These are phyloP conservation scores for Strigamia transsilvanica DNA, from an alignment of 2,888 invertebrate genomes.

Conservation along the genomic window DNA sequence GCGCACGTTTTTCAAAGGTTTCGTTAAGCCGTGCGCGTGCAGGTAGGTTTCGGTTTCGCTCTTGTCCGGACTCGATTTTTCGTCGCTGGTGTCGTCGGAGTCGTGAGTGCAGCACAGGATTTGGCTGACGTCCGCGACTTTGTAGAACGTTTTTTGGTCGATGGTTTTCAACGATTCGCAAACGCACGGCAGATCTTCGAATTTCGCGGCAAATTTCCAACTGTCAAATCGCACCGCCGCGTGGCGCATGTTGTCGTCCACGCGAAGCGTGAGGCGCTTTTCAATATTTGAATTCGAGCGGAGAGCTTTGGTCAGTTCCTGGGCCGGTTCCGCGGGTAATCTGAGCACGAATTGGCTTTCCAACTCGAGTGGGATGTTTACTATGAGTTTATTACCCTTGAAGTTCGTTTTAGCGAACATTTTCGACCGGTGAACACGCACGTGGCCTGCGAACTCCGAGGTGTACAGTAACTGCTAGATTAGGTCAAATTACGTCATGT, in stretches of 20 bases:
- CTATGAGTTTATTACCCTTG: conserved; percentile 15
- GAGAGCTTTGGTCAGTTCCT: conserved; percentile 72
- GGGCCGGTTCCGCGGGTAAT: conserved; percentile 83
- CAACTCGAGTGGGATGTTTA: conserved; percentile 70
- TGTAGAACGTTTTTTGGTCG: conserved; percentile 95
- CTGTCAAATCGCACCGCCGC: conserved; percentile 90
- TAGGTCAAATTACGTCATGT: no score
- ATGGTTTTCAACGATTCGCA: conserved; percentile 96
- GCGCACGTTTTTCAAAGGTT: conserved; percentile 93
- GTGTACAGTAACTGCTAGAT: no score
- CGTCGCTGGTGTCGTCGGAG: neutral
- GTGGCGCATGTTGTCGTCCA: conserved; percentile 87
- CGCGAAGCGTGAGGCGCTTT: conserved; percentile 82
- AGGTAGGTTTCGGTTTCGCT: conserved; percentile 64
- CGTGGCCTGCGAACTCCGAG: no score
- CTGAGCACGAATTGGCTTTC: conserved; percentile 85
- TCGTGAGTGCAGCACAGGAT: conserved; percentile 62
- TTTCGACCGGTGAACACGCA: no score
- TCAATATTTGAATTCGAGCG: conserved; percentile 79
- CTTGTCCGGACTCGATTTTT: neutral
- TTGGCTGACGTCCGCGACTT: conserved; percentile 96
- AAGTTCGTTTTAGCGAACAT: no score
- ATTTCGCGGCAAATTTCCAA: conserved; percentile 84
- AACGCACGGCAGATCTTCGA: conserved; percentile 90
- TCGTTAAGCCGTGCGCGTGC: conserved; percentile 75